phyloP scores from a whole-genome alignment of 2,113 vertebrate genomes.

The Pseudorectes ferrugineus region DNA sequence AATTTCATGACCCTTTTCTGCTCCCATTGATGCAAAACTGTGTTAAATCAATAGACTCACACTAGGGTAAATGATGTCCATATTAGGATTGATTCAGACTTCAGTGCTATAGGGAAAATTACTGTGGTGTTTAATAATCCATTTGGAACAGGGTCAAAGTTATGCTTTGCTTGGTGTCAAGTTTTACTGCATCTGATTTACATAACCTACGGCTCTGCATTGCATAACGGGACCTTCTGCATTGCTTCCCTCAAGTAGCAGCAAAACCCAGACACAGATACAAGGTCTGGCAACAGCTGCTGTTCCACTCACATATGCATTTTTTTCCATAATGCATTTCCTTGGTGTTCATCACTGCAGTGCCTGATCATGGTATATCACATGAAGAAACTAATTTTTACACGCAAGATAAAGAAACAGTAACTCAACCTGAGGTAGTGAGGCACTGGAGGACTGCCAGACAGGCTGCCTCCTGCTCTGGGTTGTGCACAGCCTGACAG shows the following conservation, averaged over 20 bases:
- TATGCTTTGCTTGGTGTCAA: background rate
- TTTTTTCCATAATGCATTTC: background rate
- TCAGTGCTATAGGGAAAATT: background rate
- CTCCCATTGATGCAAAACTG: background rate
- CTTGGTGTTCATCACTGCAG: background rate
- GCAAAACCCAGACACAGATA: background rate
- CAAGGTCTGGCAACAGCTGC: background rate
- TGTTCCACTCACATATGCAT: rapidly evolving
- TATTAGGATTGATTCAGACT: background rate
- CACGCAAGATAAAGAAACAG: background rate
- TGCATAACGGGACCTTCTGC: background rate
- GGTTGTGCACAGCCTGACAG: background rate
- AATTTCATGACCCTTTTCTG: background rate
- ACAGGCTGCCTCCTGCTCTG: background rate
- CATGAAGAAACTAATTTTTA: background rate
- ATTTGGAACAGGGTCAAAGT: background rate
- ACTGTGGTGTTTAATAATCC: background rate
- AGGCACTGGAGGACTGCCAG: background rate
- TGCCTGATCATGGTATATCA: background rate
- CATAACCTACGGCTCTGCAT: background rate
- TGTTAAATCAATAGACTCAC: background rate
- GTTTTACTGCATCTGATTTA: conserved; percentile 10
- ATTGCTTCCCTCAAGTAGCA: background rate
- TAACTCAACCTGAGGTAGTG: rapidly evolving
- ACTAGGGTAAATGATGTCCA: background rate